Evolutionary conservation across 2,113 vertebrate genomes (phyloP), one percentile per base, ranked within the genome.

Genomic region (Toxotes chatareus): DNA sequence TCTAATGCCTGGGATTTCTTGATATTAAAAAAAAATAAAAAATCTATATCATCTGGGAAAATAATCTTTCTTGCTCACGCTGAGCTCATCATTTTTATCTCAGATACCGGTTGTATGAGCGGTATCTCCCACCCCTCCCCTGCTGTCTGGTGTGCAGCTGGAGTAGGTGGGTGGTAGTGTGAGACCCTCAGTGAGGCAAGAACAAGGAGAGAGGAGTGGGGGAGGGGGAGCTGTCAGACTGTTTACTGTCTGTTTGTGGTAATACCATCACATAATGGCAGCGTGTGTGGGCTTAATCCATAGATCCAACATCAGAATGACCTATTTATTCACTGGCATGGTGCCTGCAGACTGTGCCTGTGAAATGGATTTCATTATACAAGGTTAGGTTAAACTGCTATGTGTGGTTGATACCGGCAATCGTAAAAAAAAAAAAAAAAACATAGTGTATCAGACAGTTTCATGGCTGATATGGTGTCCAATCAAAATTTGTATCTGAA

Each of bases 201-300:
- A 67, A 51, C 34, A n/a, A 51, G 66, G 42, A 71, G 75, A 49
- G 61, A n/a, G 53, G 44, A 64, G 6, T 49, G 79, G 84, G 53
- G 80, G 83, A 67, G 67, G 76, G 87, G 68, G 27, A 27, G 81
- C 69, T 32, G 14, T 76, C 49, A 76, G 75, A 79, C 74, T 80
- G 84, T 82, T 89, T 74, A 79, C 76, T 38, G 61, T 90, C 67
- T 79, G 77, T 68, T 81, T 87, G 86, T n/a, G 53, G 44, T 80
- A 89, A 84, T 36, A 63, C 76, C 60, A 8, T 82, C 79, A 69
- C 80, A 76, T 83, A 56, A 76, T 80, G 76, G 36, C 67, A 74
- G 42, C 5, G 53, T 21, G 76, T 76, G 79, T 56, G 76, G 60
- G 75, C 34, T 83, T 82, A 71, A 83, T 88, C 56, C 73, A 88